phyloP scores from a whole-genome alignment of 2,888 invertebrate genomes.

The Sympetrum striolatum region DNA sequence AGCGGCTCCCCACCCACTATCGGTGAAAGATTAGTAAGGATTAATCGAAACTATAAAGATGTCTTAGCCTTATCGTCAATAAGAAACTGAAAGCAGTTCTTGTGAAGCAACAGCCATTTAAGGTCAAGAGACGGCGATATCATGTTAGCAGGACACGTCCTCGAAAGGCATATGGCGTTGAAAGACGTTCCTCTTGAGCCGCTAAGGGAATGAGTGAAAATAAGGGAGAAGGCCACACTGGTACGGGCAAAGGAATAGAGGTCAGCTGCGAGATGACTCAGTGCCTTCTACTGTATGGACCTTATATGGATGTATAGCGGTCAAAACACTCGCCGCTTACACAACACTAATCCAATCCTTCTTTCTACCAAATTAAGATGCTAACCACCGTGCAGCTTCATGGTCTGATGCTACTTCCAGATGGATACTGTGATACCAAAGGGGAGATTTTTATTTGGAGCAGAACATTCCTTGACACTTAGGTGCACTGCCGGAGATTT shows the following conservation, averaged over 20 bases:
- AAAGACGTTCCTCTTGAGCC: constrained; percentile 12
- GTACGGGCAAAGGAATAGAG: constrained; percentile 16
- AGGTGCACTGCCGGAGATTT: too few relatives aligned
- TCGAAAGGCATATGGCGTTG: constrained; percentile 37
- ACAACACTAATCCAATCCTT: constrained; percentile 18
- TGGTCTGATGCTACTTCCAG: background rate
- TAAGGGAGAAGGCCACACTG: background rate
- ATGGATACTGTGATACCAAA: background rate
- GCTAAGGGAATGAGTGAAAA: constrained; percentile 31
- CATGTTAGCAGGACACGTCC: constrained; percentile 37
- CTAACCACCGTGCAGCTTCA: background rate
- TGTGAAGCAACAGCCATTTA: constrained; percentile 22
- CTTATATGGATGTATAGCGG: constrained; percentile 37
- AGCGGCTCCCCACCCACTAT: background rate
- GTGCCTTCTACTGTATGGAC: constrained; percentile 18
- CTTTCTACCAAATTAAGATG: background rate
- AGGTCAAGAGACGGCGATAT: constrained; percentile 33
- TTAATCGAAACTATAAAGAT: background rate
- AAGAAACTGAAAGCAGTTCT: constrained; percentile 8
- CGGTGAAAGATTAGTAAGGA: background rate
- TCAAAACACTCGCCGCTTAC: constrained; percentile 32
- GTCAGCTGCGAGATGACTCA: constrained; percentile 32
- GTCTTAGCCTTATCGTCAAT: background rate
- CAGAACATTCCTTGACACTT: too few relatives aligned
- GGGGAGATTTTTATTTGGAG: too few relatives aligned